Percentiles rank a stretch among this genome's conserved stretches.
Conservation (phyloP, 2,888 invertebrate genomes). For the Synergus japonicus region DNA sequence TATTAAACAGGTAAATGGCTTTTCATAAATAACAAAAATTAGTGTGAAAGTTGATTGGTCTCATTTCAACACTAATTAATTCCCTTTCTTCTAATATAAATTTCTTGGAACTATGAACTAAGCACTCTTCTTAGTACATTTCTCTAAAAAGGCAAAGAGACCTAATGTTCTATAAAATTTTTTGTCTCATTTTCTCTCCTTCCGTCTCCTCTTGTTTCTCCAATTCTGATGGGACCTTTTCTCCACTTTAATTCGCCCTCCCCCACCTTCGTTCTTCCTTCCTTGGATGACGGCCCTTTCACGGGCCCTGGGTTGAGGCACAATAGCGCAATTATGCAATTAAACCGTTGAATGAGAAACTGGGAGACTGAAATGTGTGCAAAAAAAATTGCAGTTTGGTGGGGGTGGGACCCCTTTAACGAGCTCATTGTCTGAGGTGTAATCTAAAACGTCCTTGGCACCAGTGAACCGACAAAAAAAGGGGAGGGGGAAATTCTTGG, state of each 20-base stretch:
- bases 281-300: constrained; percentile 41
- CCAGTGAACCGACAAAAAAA: constrained; percentile 41
- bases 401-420: constrained; percentile 59
- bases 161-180: constrained; percentile 3
- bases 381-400: constrained; percentile 21
- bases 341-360: constrained; percentile 47
- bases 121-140: neutral
- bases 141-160: neutral
- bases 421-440: constrained; percentile 71
- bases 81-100: neutral
- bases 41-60: neutral
- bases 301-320: constrained; percentile 37
- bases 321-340: constrained; percentile 56
- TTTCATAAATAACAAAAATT: no score
- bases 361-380: constrained; percentile 19
- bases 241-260: constrained; percentile 38
- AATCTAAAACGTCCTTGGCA: constrained; percentile 68
- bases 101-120: neutral
- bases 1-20: neutral
- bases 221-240: constrained; percentile 15
- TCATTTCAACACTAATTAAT: neutral
- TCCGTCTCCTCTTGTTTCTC: constrained; percentile 44
- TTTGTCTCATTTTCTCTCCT: constrained; percentile 17
- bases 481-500: constrained; percentile 43
- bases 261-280: constrained; percentile 41